Percentiles rank a stretch among this genome's conserved stretches.
phyloP scores from a whole-genome alignment of 2,113 vertebrate genomes.

The Gnathonemus echidnorhynchus region DNA sequence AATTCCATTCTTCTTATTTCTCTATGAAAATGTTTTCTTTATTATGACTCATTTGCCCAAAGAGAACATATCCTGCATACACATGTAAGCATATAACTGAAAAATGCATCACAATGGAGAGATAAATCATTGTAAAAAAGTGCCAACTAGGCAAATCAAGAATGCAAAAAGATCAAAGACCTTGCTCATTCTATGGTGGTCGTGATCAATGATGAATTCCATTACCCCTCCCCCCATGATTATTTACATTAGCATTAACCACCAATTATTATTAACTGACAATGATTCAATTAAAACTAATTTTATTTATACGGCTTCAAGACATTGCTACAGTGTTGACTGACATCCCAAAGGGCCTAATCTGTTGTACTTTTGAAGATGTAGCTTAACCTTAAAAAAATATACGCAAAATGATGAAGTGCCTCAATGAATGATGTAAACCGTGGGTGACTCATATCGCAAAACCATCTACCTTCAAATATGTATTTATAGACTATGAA shows the following conservation, averaged over 20 bases:
- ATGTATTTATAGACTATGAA: background rate
- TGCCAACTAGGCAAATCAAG: background rate
- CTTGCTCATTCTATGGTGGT: background rate
- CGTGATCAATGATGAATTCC: background rate
- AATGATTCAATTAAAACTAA: background rate
- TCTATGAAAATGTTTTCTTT: background rate
- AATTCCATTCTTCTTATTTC: background rate
- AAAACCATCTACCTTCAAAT: background rate
- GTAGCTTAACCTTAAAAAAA: background rate
- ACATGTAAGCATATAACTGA: background rate
- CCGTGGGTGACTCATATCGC: background rate
- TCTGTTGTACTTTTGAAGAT: background rate
- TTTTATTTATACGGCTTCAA: background rate
- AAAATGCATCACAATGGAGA: background rate
- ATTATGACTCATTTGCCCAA: background rate
- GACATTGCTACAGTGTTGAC: background rate
- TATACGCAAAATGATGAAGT: background rate
- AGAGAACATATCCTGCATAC: background rate
- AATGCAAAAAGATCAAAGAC: background rate
- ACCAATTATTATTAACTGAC: background rate
- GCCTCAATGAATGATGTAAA: background rate
- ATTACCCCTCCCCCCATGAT: background rate
- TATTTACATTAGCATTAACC: background rate
- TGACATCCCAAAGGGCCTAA: background rate
- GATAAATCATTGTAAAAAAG: background rate